phyloP scores from a whole-genome alignment of 2,113 vertebrate genomes.

The Parotia lawesii region DNA sequence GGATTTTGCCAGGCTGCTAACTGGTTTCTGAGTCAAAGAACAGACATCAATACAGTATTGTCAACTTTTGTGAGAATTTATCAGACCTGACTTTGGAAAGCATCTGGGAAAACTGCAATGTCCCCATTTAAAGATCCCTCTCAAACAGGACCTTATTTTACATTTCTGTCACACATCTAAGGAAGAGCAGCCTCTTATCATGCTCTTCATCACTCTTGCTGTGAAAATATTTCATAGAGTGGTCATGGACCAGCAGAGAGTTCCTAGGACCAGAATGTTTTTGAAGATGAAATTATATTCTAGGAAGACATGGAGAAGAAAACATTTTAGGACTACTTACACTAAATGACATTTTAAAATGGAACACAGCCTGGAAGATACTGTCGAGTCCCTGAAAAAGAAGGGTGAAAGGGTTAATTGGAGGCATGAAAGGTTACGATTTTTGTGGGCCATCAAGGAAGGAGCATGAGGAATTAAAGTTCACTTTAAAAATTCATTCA shows the following conservation, averaged over 20 bases:
- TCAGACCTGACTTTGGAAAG: not conserved
- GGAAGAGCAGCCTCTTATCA: not conserved
- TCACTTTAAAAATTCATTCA: not conserved
- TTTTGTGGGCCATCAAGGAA: not conserved
- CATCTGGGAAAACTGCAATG: not conserved
- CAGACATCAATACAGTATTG: fast-evolving
- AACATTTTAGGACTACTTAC: not conserved
- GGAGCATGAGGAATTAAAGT: not conserved
- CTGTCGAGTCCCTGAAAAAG: not conserved
- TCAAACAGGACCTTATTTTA: not conserved
- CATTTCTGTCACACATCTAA: not conserved
- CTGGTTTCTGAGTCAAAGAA: not conserved
- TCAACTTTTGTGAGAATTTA: not conserved
- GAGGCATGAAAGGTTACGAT: not conserved
- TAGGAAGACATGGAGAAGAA: not conserved
- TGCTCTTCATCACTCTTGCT: not conserved
- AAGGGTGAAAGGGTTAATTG: not conserved
- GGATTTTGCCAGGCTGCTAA: not conserved
- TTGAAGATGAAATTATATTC: not conserved
- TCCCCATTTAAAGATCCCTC: not conserved
- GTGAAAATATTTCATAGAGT: not conserved
- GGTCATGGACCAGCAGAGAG: not conserved
- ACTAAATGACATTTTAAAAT: not conserved
- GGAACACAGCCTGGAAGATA: not conserved
- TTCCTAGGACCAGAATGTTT: not conserved